Conservation (phyloP, 2,113 vertebrate species). For the Sinocyclocheilus anophthalmus region DNA sequence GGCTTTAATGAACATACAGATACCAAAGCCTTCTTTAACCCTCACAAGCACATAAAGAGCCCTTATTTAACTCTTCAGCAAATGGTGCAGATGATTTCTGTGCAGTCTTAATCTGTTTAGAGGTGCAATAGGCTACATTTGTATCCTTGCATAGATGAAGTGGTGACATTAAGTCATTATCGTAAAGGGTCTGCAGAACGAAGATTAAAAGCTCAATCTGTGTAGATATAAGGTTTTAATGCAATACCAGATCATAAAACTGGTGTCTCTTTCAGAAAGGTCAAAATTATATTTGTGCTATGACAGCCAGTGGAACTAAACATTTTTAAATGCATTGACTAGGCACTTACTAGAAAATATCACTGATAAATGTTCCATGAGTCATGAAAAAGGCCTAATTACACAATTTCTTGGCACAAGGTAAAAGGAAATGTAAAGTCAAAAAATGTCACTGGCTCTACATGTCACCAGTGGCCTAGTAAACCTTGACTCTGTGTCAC, state of each 20-base stretch:
- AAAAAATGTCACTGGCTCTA: too few relatives aligned
- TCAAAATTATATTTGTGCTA: not conserved
- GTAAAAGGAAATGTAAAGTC: too few relatives aligned
- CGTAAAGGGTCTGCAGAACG: not conserved
- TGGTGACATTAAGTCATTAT: not conserved
- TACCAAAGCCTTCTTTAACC: conserved; percentile 15
- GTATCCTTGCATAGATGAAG: not conserved
- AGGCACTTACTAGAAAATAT: not conserved
- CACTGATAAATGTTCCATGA: not conserved
- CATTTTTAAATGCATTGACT: not conserved
- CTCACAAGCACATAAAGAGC: not conserved
- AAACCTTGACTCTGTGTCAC: not conserved
- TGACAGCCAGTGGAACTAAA: not conserved
- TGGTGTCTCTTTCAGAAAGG: not conserved
- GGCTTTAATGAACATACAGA: conserved; percentile 7
- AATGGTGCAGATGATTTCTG: not conserved
- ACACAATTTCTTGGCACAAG: not conserved
- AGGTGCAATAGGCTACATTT: not conserved
- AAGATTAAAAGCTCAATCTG: not conserved
- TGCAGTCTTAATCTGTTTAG: not conserved
- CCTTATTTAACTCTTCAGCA: not conserved
- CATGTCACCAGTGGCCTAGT: not conserved
- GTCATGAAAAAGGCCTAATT: not conserved
- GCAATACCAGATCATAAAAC: not conserved
- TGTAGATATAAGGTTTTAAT: conserved; percentile 3